Evolutionary conservation across 2,888 invertebrate genomes (phyloP), one percentile per base, ranked within the genome.

Genomic region (Strigamia crassipes): DNA sequence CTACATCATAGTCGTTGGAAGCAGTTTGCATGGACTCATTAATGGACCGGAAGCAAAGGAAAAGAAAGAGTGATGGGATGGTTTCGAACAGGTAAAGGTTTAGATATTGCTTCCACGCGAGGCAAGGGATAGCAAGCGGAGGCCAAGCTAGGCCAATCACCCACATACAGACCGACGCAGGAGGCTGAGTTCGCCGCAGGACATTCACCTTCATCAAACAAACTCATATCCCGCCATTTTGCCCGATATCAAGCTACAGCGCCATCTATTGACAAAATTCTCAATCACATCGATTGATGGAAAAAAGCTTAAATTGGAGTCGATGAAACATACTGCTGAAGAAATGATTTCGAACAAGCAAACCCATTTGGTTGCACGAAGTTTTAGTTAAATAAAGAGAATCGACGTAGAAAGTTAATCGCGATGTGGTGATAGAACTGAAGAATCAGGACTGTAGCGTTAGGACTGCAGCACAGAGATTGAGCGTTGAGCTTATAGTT

Each of bases 111-210:
- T 46, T 23, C 61, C 61, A 18, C 10, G 61, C 21, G 5, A 56
- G 61, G 61, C 21, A 9, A 56, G 61, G 61, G 61, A 61, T 18
- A 61, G 61, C 61, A 61, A 61, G 18, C 61, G 61, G 61, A 61
- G 61, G 61, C 61, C 61, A 61, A 61, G 61, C 18, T 10, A 61
- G 61, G 61, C 61, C 61, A 61, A 61, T 61, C 61, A 61, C 61
- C 61, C 61, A 61, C 61, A 61, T 61, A 61, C 21, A 61, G 18
- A 61, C n/a, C 61, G 23, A 61, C 6, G 61, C 61, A 18, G 51
- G 61, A 61, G 61, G n/a, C 61, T 61, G 61, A 61, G 61, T 61
- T 61, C 61, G 61, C 61, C 23, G 23, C 61, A 61, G 61, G 23
- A 61, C 61, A 61, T 61, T 61, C 61, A 61, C 61, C 61, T 61